phyloP scores from a whole-genome alignment of 2,888 invertebrate species.

The Callinectes sapidus region DNA sequence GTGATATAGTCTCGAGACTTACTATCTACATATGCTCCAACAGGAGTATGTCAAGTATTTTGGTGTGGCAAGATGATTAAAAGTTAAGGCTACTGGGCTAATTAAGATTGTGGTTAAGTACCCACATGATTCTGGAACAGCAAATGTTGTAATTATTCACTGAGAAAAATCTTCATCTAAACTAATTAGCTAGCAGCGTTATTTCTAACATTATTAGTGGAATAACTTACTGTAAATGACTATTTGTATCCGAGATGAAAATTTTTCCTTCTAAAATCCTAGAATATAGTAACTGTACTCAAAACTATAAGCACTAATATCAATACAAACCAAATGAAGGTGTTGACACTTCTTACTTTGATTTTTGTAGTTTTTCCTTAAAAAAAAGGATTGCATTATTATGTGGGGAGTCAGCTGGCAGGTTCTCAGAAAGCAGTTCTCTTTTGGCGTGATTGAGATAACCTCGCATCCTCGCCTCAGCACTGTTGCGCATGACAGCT shows the following conservation, averaged over 20 bases:
- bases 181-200: no score
- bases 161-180: no score
- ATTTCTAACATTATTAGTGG: no score
- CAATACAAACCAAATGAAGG: not conserved
- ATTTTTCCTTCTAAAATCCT: not conserved
- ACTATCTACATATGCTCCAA: not conserved
- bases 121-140: not conserved
- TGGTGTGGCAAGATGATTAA: not conserved
- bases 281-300: not conserved
- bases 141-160: not conserved
- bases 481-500: constrained; percentile 69
- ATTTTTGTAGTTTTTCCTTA: constrained; percentile 15
- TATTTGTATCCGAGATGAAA: not conserved
- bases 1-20: not conserved
- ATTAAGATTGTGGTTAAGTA: not conserved
- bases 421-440: constrained; percentile 38
- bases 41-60: not conserved
- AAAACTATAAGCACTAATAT: no score
- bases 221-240: no score
- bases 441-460: constrained; percentile 59
- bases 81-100: not conserved
- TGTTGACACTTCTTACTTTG: constrained; percentile 33
- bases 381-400: constrained; percentile 43
- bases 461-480: constrained; percentile 62
- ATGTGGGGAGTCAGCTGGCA: not conserved